Conservation (phyloP, 2,797 vertebrate genomes). For the Myotis vivesi region DNA sequence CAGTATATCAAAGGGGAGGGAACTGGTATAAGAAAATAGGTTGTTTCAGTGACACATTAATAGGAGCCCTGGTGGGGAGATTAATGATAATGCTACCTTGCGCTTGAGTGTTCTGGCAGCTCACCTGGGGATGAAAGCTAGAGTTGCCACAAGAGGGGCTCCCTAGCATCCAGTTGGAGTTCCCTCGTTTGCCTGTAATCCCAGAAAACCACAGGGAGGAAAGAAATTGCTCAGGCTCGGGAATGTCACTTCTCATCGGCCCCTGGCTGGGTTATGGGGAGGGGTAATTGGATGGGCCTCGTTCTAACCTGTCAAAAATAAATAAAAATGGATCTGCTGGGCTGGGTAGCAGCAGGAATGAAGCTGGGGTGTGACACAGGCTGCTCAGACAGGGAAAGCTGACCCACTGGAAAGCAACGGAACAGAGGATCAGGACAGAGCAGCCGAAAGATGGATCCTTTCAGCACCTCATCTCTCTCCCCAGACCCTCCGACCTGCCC, state of each 20-base stretch:
- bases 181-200: conserved; percentile 57
- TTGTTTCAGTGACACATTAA: conserved; percentile 81
- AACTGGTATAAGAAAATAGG: conserved; percentile 78
- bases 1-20: conserved; percentile 78
- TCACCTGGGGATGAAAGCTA: conserved; percentile 65
- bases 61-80: conserved; percentile 79
- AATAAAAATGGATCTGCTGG: background rate
- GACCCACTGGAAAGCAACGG: background rate
- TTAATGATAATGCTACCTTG: conserved; percentile 73
- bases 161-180: conserved; percentile 60
- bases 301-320: background rate
- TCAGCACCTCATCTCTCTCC: background rate
- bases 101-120: conserved; percentile 58
- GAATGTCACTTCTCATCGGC: conserved; percentile 69
- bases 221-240: conserved; percentile 48
- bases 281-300: background rate
- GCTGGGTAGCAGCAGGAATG: background rate
- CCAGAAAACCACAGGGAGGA: conserved; percentile 64
- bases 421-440: background rate
- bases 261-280: background rate
- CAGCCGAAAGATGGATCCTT: background rate
- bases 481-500: background rate
- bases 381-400: background rate
- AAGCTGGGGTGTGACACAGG: background rate
- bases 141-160: conserved; percentile 49